A percentile compares a stretch with the other conserved stretches of the same genome.
phyloP scores from a whole-genome alignment of 2,797 vertebrate genomes.

The Schizopygopsis pylzovi region DNA sequence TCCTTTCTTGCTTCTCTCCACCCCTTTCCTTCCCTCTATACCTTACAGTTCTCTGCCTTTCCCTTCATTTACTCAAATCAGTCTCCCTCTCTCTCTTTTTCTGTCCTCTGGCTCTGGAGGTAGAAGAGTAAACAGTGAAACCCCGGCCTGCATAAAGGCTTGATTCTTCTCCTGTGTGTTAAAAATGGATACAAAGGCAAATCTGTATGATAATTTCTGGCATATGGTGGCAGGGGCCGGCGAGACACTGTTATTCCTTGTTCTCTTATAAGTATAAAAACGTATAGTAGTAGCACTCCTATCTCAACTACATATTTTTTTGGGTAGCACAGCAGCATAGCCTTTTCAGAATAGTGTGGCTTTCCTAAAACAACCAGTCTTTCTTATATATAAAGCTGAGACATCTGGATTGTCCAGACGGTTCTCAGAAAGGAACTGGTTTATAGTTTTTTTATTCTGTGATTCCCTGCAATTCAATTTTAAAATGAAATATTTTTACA shows the following conservation, averaged over 20 bases:
- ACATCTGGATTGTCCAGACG: neutral
- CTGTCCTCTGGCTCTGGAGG: slow-evolving; percentile 74
- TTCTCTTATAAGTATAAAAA: slow-evolving; percentile 67
- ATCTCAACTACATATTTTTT: neutral
- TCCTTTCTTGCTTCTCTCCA: slow-evolving; percentile 70
- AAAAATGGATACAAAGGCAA: slow-evolving; percentile 86
- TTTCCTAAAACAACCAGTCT: neutral
- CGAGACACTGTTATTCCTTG: slow-evolving; percentile 81
- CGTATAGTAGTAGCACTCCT: slow-evolving; percentile 21
- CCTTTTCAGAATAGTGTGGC: neutral
- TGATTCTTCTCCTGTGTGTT: slow-evolving; percentile 82
- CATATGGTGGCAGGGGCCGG: slow-evolving; percentile 73
- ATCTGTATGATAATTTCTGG: slow-evolving; percentile 86
- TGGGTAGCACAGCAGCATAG: neutral
- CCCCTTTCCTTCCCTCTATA: slow-evolving; percentile 47
- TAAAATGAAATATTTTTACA: neutral
- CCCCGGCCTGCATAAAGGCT: slow-evolving; percentile 78
- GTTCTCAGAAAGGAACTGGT: neutral
- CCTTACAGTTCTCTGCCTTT: slow-evolving; percentile 50
- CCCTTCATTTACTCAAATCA: slow-evolving; percentile 41
- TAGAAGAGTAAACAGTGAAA: slow-evolving; percentile 81
- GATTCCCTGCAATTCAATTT: neutral
- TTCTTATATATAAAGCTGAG: neutral
- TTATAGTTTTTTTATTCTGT: neutral
- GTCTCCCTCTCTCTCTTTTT: slow-evolving; percentile 41